Conservation (phyloP, 1,140 invertebrate species). For the Liolophura sinensis region DNA sequence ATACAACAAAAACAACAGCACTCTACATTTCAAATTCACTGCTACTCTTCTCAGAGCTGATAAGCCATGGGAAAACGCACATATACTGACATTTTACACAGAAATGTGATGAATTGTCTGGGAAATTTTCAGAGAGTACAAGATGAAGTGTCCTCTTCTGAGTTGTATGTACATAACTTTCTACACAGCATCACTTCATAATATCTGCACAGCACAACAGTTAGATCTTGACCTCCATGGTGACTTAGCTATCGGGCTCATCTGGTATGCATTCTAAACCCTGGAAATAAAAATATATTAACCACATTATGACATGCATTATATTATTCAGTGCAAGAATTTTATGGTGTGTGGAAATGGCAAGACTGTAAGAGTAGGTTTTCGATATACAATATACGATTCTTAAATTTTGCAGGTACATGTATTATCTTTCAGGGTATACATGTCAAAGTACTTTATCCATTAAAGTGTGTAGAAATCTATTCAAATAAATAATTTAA, state of each 20-base stretch:
- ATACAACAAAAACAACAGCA: no score
- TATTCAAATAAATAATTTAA: no score
- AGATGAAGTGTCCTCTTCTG: not conserved
- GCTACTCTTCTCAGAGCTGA: no score
- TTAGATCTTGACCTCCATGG: not conserved
- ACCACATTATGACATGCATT: not conserved
- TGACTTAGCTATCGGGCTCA: constrained; percentile 2
- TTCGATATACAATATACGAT: no score
- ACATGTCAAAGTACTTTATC: no score
- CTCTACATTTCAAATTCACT: no score
- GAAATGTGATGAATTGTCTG: not conserved
- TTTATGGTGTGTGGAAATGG: not conserved
- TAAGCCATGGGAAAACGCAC: not conserved
- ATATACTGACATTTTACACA: not conserved
- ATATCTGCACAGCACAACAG: no score
- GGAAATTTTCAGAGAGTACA: not conserved
- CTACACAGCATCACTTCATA: no score
- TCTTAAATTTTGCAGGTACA: no score
- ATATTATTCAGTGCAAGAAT: not conserved
- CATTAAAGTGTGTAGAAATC: no score
- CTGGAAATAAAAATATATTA: constrained; percentile 16
- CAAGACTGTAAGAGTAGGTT: no score
- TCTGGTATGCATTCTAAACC: constrained; percentile 27
- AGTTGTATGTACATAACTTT: not conserved
- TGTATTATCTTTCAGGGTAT: no score